Evolutionary conservation across 2,888 invertebrate species (phyloP), one percentile per base, ranked within the genome.

Genomic region (Tetranychus piercei): DNA sequence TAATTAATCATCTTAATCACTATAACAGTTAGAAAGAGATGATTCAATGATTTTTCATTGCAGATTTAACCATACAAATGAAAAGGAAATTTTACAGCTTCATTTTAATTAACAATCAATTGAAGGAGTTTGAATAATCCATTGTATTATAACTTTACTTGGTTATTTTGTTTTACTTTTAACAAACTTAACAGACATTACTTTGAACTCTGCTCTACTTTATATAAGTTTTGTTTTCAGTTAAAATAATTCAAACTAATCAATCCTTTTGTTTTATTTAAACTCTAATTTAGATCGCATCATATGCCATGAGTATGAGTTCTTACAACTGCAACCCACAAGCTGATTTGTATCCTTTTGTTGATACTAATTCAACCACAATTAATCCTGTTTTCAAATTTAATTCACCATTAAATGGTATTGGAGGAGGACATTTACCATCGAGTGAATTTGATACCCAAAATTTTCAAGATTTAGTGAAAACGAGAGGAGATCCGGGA

Each of bases 321-420:
- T 55, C 73, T 11, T 73, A 64, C 65, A 45, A 55, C 55, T 45
- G 22, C 11, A 69, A 69, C 20, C 69, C 69, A 20, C 69, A 69
- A 22, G 22, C 69, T 11, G 69, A 69, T 69, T 6, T 55, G 20
- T 44, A 23, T 43, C 73, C 73, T n/a, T 73, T 43, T 44, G 20
- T 73, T 45, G 73, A 73, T 64, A 65, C 73, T n/a, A 64, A 73
- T 55, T 55, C 73, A 15, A 73, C 73, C 20, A 73, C 73, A 20
- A 73, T 73, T 23, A 73, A 73, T 73, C 73, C 73, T 23, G 73
- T 73, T 22, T 73, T 73, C 65, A 73, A 73, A 44, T 73, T 44
- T 34, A 64, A 23, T 15, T 43, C 71, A 43, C 11, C 71, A 11
- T n/a, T 71, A 34, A 73, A 73, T 64, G 72, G 43, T 22, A n/a